These are phyloP conservation scores for Baccha elongata DNA, from an alignment of 2,888 invertebrate species.

Conservation along the genomic window DNA sequence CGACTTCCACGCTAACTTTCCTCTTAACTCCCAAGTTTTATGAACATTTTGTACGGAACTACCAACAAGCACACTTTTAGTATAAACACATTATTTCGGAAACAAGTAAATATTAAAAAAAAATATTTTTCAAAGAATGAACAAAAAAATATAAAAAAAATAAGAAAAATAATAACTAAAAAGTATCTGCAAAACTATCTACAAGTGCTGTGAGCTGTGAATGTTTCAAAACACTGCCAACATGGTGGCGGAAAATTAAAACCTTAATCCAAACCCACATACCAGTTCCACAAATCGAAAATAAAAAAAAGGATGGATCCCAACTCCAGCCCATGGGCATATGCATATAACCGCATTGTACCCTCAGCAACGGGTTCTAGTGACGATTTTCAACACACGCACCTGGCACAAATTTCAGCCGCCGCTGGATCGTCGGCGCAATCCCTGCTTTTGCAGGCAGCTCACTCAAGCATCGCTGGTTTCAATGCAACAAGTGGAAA, in stretches of 20 bases:
- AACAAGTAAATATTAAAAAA: neutral
- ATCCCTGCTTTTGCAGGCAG: constrained; percentile 86
- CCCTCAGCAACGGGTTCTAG: constrained; percentile 87
- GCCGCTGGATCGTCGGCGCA: constrained; percentile 85
- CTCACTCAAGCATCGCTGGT: constrained; percentile 85
- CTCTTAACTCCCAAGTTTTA: neutral
- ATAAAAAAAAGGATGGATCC: constrained; percentile 88
- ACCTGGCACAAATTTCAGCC: constrained; percentile 84
- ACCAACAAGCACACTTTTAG: constrained; percentile 15
- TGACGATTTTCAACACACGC: constrained; percentile 88
- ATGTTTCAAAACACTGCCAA: neutral
- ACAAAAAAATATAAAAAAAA: neutral
- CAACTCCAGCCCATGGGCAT: constrained; percentile 92
- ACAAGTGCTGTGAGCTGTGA: neutral
- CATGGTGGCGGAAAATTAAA: neutral
- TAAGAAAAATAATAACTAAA: neutral
- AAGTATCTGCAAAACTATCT: neutral
- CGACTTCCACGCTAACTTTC: neutral
- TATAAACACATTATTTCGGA: constrained; percentile 33
- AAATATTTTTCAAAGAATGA: neutral
- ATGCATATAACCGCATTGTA: constrained; percentile 90
- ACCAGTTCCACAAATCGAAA: neutral
- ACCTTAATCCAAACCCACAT: neutral
- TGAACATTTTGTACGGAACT: neutral
- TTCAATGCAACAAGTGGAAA: constrained; percentile 83